Conservation (phyloP, 2,797 vertebrate genomes). For the Peromyscus melanophrys region DNA sequence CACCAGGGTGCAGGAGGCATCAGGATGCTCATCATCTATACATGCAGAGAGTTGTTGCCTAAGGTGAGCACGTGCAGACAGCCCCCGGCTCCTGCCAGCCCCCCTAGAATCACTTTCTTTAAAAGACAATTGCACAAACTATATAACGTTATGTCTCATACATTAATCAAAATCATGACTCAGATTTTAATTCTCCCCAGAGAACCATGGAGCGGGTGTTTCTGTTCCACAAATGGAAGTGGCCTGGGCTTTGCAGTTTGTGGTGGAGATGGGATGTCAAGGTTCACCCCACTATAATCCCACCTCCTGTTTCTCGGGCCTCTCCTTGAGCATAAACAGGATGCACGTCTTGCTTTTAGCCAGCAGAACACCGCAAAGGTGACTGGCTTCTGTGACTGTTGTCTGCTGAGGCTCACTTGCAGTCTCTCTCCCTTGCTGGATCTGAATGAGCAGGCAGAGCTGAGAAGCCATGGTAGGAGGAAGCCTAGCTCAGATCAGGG, state of each 20-base stretch:
- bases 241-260: neutral
- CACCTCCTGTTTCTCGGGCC: neutral
- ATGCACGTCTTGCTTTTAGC: neutral
- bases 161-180: slow-evolving; percentile 56
- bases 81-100: neutral
- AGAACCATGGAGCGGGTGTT: neutral
- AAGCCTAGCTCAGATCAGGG: neutral
- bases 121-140: slow-evolving; percentile 53
- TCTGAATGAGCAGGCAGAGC: neutral
- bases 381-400: neutral
- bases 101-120: slow-evolving; percentile 38
- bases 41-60: neutral
- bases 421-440: neutral
- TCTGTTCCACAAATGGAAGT: neutral
- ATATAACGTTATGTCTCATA: slow-evolving; percentile 14
- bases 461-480: neutral
- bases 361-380: neutral
- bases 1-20: neutral
- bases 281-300: neutral
- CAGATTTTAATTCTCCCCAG: slow-evolving; percentile 69
- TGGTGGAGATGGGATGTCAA: neutral
- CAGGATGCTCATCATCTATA: no score
- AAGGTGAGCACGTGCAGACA: neutral
- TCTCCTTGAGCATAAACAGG: neutral
- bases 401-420: neutral